Evolutionary conservation across 2,797 vertebrate genomes (phyloP).

Genomic region (Manis pentadactyla): DNA sequence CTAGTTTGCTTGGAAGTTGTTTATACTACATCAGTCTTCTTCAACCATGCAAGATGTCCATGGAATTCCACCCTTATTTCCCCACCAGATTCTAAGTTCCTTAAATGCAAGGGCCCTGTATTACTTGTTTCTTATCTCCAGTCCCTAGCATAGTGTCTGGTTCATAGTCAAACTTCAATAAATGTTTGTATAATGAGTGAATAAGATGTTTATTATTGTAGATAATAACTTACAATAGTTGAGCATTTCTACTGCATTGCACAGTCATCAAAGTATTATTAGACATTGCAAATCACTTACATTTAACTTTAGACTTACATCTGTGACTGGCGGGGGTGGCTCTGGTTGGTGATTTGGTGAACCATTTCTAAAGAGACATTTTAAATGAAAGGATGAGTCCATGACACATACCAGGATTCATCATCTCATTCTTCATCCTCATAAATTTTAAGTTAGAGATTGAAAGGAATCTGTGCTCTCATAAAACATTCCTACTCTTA

Average conservation of each 20-base stretch:
- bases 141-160: neutral
- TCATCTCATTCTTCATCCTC: neutral
- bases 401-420: neutral
- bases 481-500: conserved; percentile 31
- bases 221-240: neutral
- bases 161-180: conserved; percentile 9
- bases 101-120: neutral
- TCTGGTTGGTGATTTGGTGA: conserved; percentile 97
- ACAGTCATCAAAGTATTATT: conserved; percentile 40
- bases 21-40: neutral
- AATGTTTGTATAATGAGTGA: conserved; percentile 6
- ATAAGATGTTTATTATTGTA: neutral
- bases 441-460: neutral
- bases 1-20: neutral
- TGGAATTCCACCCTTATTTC: neutral
- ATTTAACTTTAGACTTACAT: conserved; percentile 90
- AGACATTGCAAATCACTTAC: conserved; percentile 29
- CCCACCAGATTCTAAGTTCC: neutral
- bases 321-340: conserved; percentile 91
- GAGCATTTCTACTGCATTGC: neutral
- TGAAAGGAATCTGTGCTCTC: conserved; percentile 35
- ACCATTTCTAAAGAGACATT: conserved; percentile 90
- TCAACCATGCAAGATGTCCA: neutral
- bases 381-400: conserved; percentile 69
- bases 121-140: neutral